phyloP scores from a whole-genome alignment of 2,888 invertebrate species.

The Sussaba pulchella region DNA sequence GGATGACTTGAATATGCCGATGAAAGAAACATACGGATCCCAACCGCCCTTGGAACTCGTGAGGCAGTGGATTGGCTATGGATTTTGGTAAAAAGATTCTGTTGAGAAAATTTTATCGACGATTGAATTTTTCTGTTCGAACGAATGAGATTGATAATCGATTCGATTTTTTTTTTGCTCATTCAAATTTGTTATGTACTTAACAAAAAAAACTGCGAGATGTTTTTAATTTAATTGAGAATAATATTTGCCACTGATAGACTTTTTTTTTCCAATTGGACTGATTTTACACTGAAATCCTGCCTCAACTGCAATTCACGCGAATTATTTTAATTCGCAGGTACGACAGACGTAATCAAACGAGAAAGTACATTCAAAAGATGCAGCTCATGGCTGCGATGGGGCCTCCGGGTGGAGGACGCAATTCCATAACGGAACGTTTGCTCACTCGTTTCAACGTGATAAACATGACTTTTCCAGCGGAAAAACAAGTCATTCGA shows the following conservation, averaged over 20 bases:
- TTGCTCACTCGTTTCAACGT: conserved; percentile 92
- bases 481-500: conserved; percentile 90
- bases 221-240: too few species aligned
- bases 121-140: too few species aligned
- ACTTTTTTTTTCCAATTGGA: not conserved
- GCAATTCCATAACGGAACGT: conserved; percentile 91
- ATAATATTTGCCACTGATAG: too few species aligned
- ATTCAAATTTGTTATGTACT: not conserved
- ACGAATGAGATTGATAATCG: too few species aligned
- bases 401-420: conserved; percentile 95
- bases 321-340: conserved; percentile 63
- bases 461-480: conserved; percentile 93
- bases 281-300: not conserved
- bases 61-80: conserved; percentile 94
- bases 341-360: conserved; percentile 92
- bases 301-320: not conserved
- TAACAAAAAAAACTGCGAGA: too few species aligned
- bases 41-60: conserved; percentile 95
- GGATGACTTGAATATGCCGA: conserved; percentile 98
- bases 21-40: conserved; percentile 94
- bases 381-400: conserved; percentile 93
- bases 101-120: not conserved
- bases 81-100: conserved; percentile 90
- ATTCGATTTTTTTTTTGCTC: not conserved
- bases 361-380: conserved; percentile 91